Evolutionary conservation across 2,797 vertebrate genomes (phyloP).

Genomic region (Gorsachius magnificus): DNA sequence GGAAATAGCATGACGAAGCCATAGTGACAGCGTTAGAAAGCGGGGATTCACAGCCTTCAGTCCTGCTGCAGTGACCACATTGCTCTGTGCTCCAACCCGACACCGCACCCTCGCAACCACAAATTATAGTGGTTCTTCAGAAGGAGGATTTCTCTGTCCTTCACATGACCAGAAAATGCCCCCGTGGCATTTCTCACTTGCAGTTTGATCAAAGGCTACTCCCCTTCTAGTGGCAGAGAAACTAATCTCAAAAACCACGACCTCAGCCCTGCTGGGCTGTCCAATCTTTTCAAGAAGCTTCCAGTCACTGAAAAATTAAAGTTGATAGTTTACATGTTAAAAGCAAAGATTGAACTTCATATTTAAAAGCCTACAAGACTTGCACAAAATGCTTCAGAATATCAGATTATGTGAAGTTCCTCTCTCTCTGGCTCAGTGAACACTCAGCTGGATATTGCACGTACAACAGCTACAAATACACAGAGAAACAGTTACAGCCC

Average conservation of each 20-base stretch:
- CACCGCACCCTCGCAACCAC: accelerated
- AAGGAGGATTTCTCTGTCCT: neutral
- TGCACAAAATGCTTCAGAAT: neutral
- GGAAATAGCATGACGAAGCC: neutral
- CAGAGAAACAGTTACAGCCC: neutral
- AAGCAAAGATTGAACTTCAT: neutral
- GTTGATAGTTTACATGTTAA: neutral
- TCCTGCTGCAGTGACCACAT: accelerated
- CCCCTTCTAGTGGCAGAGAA: neutral
- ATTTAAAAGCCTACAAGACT: neutral
- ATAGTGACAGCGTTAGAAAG: neutral
- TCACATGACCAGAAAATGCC: neutral
- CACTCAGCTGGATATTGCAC: neutral
- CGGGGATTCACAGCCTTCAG: neutral
- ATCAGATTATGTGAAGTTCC: neutral
- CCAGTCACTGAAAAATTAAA: neutral
- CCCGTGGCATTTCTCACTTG: neutral
- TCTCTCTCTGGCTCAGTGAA: neutral
- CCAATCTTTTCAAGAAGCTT: neutral
- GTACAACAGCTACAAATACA: neutral
- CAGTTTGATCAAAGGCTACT: neutral
- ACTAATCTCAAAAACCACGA: neutral
- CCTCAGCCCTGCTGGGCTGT: neutral
- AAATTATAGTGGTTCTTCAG: neutral
- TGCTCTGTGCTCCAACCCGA: neutral